Base-by-base conservation (phyloP, 2,113 vertebrate species). In the Clinocottus analis region DNA sequence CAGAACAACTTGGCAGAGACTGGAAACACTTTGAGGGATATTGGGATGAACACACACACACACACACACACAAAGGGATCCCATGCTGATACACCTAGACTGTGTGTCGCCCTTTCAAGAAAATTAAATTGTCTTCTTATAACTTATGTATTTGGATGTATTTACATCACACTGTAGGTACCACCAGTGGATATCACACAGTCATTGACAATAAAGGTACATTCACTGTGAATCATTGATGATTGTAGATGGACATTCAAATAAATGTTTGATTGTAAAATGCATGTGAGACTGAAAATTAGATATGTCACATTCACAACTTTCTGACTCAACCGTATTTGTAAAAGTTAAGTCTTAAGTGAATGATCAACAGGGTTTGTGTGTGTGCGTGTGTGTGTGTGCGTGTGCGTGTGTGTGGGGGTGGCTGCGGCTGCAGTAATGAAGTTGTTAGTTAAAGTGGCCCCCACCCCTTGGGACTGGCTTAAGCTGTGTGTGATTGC, bases 371-470 rank as follows among this genome's bases (percentile, higher is more conserved):
- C 81, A 85, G 79, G 21, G 35, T 72, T 25, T 74, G 31, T 64
- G 63, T 63, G 29, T 71, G 61, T 60, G 29, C 65, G 62, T 67
- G 64, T 61, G 65, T 67, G 70, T 80, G 78, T 71, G 67, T 64
- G 72, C 67, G 77, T 49, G 83, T 76, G 71, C 74, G 35, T 69
- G 65, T 62, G 72, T 72, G 37, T 47, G 53, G 73, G 78, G 79
- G 82, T 13, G 39, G 39, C 39, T 47, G 53, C 85, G 75, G 87
- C 87, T 82, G 90, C 87, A 90, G 89, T 94, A 94, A 94, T 95
- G 90, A 95, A 94, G 94, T 93, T 94, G 93, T 94, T 95, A 92
- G 91, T 93, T 94, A 94, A 93, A 94, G 90, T 92, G 90, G 85
- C 86, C 87, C 90, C 83, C 90, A 77, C 86, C 93, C 89, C 93